phyloP scores from a whole-genome alignment of 2,113 vertebrate species.

The Sorex fumeus region DNA sequence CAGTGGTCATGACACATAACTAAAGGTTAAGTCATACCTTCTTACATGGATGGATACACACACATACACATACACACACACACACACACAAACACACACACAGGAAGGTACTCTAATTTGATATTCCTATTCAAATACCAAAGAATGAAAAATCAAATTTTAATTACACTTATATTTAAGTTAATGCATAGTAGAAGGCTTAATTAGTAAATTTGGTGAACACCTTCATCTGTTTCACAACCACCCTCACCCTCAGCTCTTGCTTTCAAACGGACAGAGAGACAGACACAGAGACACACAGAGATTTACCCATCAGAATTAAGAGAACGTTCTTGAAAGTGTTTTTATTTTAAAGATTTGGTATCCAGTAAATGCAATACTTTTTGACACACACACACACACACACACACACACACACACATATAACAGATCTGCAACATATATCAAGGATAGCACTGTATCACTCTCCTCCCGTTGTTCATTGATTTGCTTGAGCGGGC shows the following conservation, averaged over 20 bases:
- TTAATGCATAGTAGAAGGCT: background rate
- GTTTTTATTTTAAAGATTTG: conserved; percentile 44
- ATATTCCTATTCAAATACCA: background rate
- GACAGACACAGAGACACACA: no score
- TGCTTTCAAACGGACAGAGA: background rate
- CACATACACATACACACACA: no score
- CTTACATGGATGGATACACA: background rate
- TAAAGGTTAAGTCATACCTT: background rate
- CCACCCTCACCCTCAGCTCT: background rate
- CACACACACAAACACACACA: background rate
- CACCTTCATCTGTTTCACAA: background rate
- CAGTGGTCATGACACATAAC: background rate
- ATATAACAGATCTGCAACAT: background rate
- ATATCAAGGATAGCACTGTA: conserved; percentile 52
- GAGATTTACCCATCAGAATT: conserved; percentile 62
- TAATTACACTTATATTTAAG: background rate
- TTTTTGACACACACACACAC: conserved; percentile 13
- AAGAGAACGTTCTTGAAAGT: conserved; percentile 49
- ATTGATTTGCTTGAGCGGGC: no score
- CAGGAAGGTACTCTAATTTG: background rate
- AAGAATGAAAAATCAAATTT: conserved; percentile 39
- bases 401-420: background rate
- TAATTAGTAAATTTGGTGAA: conserved; percentile 22
- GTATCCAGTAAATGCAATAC: conserved; percentile 50
- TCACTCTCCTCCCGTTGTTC: no score